Evolutionary conservation across 2,113 vertebrate genomes (phyloP).

Genomic region (Ia io): DNA sequence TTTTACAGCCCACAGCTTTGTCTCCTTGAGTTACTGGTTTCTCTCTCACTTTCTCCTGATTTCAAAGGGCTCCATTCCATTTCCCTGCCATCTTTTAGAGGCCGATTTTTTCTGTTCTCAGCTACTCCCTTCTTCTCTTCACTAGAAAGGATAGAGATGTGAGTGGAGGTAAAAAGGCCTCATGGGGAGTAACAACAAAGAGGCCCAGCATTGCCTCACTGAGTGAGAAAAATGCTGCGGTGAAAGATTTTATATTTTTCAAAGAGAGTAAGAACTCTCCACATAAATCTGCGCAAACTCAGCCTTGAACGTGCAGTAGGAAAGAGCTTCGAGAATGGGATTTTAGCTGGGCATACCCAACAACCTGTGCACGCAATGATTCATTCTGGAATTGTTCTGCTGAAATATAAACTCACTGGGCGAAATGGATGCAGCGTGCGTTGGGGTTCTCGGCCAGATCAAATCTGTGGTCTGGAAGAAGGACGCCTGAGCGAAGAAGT

Average conservation of each 20-base stretch:
- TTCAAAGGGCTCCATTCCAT: background rate
- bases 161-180: background rate
- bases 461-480: background rate
- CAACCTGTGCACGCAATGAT: background rate
- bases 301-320: background rate
- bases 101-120: background rate
- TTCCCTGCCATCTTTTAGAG: background rate
- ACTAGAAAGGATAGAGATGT: background rate
- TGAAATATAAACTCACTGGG: background rate
- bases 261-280: background rate
- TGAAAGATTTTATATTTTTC: conserved; percentile 54
- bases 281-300: conserved; percentile 11
- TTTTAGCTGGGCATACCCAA: background rate
- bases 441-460: background rate
- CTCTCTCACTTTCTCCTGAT: background rate
- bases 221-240: background rate
- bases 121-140: background rate
- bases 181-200: background rate
- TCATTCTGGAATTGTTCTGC: conserved; percentile 28
- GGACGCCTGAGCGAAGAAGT: background rate
- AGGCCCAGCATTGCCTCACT: background rate
- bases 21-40: background rate
- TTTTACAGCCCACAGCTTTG: background rate
- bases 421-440: background rate
- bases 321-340: background rate